phyloP scores from a whole-genome alignment of 2,113 vertebrate species.

The Phycodurus eques region DNA sequence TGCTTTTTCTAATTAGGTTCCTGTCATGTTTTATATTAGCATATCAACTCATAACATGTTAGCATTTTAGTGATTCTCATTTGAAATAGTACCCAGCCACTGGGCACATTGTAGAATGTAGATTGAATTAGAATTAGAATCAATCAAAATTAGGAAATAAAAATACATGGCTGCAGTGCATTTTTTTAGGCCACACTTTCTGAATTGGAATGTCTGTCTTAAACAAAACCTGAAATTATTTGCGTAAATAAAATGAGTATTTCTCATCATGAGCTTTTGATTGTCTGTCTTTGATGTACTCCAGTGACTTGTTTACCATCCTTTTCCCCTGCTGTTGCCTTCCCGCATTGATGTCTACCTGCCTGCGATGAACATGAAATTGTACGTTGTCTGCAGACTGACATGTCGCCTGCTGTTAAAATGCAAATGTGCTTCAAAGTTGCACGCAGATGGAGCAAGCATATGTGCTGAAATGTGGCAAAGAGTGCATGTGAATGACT shows the following conservation, averaged over 20 bases:
- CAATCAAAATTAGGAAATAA: too few species aligned
- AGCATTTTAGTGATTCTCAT: too few species aligned
- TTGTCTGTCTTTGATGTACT: neutral
- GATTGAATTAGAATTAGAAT: too few species aligned
- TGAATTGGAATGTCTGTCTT: too few species aligned
- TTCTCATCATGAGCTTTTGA: neutral
- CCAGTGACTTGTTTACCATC: neutral
- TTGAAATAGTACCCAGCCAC: too few species aligned
- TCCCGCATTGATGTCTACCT: neutral
- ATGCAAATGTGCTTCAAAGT: neutral
- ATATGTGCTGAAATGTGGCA: slow-evolving; percentile 17
- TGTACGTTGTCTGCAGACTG: neutral
- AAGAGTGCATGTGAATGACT: slow-evolving; percentile 7
- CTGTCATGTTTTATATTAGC: neutral
- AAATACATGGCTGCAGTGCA: too few species aligned
- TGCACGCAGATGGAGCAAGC: slow-evolving; percentile 27
- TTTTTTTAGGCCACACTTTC: too few species aligned
- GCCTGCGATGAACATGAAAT: neutral
- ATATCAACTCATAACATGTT: too few species aligned
- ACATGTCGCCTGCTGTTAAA: slow-evolving; percentile 4
- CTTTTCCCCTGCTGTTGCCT: neutral
- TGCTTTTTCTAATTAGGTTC: neutral
- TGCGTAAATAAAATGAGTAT: too few species aligned
- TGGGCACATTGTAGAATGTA: too few species aligned
- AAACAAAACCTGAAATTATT: too few species aligned